Conservation (phyloP, 2,113 vertebrate species). For the Gallinago media region DNA sequence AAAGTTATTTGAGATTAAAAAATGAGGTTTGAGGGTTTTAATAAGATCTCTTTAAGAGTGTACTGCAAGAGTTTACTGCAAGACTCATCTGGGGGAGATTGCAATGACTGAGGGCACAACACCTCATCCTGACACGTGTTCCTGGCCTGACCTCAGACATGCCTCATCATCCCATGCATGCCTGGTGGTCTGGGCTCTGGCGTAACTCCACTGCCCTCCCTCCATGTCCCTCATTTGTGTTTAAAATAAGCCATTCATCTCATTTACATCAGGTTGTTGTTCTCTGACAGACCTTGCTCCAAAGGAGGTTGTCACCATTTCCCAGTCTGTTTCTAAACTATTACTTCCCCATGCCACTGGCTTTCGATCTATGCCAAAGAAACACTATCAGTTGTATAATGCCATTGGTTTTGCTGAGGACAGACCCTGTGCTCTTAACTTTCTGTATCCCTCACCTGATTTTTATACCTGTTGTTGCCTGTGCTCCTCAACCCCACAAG, state of each 20-base stretch:
- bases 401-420: neutral
- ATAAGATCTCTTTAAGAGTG: neutral
- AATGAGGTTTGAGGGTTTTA: neutral
- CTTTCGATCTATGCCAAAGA: accelerated
- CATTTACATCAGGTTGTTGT: accelerated
- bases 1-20: neutral
- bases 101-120: neutral
- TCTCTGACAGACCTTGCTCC: neutral
- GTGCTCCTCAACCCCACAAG: neutral
- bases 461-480: neutral
- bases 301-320: neutral
- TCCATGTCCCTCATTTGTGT: accelerated
- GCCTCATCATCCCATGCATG: neutral
- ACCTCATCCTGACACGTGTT: neutral
- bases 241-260: neutral
- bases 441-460: neutral
- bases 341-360: accelerated
- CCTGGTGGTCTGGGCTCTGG: neutral
- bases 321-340: accelerated
- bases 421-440: neutral
- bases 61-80: neutral
- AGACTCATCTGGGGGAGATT: neutral
- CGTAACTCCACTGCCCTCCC: accelerated
- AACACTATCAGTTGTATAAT: accelerated
- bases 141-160: accelerated